Conservation (phyloP, 2,113 vertebrate species). For the Lasiurus cinereus region DNA sequence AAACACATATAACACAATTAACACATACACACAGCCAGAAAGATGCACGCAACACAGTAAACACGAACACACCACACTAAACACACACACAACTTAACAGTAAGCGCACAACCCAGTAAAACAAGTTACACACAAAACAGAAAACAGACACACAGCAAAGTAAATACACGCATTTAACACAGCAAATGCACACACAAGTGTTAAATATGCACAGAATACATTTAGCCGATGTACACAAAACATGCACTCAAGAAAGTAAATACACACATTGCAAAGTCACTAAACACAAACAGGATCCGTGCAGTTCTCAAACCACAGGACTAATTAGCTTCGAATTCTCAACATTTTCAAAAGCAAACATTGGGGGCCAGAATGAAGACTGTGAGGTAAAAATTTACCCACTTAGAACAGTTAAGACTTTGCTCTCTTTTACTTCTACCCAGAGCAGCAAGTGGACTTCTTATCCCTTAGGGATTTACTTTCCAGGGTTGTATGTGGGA, state of each 20-base stretch:
- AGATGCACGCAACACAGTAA: background rate
- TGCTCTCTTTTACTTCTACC: conserved; percentile 15
- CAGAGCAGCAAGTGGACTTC: background rate
- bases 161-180: background rate
- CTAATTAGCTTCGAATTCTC: conserved; percentile 52
- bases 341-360: conserved; percentile 67
- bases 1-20: background rate
- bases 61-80: background rate
- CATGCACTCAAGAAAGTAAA: background rate
- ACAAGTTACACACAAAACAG: background rate
- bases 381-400: background rate
- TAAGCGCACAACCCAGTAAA: background rate
- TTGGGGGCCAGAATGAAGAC: background rate
- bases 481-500: conserved; percentile 24
- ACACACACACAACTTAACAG: background rate
- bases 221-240: background rate
- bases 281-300: background rate
- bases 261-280: background rate
- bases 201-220: background rate
- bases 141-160: background rate
- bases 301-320: background rate
- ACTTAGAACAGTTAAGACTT: background rate
- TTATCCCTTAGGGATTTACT: conserved; percentile 54
- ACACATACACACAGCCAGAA: background rate
- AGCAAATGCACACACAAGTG: background rate